Base-by-base conservation (phyloP, 2,888 invertebrate genomes). In the Agrotis clavis region DNA sequence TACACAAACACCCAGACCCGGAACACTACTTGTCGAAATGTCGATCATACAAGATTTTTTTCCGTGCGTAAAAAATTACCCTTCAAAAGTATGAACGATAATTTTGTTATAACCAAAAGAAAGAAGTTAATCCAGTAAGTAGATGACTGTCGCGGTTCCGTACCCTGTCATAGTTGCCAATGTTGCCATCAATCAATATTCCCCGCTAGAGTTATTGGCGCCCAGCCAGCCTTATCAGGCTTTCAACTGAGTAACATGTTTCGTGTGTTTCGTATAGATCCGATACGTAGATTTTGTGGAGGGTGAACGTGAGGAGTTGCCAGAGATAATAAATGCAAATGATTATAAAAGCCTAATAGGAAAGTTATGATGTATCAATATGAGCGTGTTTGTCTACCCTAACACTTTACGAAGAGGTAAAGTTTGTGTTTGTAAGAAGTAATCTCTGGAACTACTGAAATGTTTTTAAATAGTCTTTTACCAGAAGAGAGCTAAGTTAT, bases 131-230 rank as follows among this genome's bases (percentile, higher is more conserved):
- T 69, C 47, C 21, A 70, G 45, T 60, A 57, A 57, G 11, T 59
- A 68, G 71, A 64, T 69, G 53, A 71, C 67, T 51, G 71, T 82
- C 76, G 50, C 48, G 65, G 77, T 73, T 57, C 73, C 79, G 71
- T 51, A n/a, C 61, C 35, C 69, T 68, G 78, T 77, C 84, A 76
- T 41, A 74, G 25, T 68, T 70, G 67, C 72, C 83, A 75, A 7
- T 72, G 21, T 69, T 67, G 66, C 69, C 83, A 86, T 90, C 88
- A 91, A 90, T 91, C 91, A 91, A 91, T 91, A 90, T 81, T 65
- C 84, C 84, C 84, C 86, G 84, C 70, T 82, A 72, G 71, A 83
- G 74, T 35, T 69, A 70, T 79, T 90, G 91, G 90, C 88, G 67
- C 19, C 41, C 30, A 19, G 89, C 90, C 90, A 91, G 84, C 62